Base-by-base conservation (phyloP, 2,888 invertebrate species). In the Cerceris ruficornis region DNA sequence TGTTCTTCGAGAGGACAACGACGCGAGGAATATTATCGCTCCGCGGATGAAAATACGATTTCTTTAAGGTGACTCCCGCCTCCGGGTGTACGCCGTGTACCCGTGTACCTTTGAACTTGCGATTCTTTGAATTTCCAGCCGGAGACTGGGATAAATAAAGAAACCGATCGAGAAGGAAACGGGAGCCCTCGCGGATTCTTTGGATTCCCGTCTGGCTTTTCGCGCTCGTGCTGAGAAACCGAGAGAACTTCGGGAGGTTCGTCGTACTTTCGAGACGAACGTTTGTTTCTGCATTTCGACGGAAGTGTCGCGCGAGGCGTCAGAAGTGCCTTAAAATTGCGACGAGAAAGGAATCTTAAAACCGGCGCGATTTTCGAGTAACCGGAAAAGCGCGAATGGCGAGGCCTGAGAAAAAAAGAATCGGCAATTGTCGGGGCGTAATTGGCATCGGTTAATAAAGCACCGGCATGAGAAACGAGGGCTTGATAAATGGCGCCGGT, bases 21-120 rank as follows among this genome's bases (percentile, higher is more conserved):
- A 42, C n/a, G 17, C 9, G 39, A 41, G 15, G 62, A 77, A 77
- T 61, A 58, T 77, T 77, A 77, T 77, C 77, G 66, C 71, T 77
- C 70, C 57, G n/a, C 15, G 49, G 66, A 43, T 50, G 66, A 62
- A 71, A 77, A 59, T 65, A 70, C 66, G 70, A 70, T 66, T 77
- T 77, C 61, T 55, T 43, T 65, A 57, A 55, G 50, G 60, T 60
- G 69, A 76, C 76, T 64, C 59, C 39, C 49, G 57, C 76, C 9
- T 15, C 59, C 17, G 41, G 54, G 9, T 4, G 13, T 71, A 62
- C 52, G 61, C n/a, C 28, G 76, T 28, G 28, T 28, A 28, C 28
- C 28, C 4, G 28, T 28, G 46, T 46, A 8, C 9, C 68, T 55
- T 65, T 43, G 50, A 28, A 60, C 57, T 64, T 50, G 13, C 43